These are phyloP conservation scores for Phymorhynchus buccinoides DNA, from an alignment of 1,140 invertebrate species.

Conservation along the genomic window DNA sequence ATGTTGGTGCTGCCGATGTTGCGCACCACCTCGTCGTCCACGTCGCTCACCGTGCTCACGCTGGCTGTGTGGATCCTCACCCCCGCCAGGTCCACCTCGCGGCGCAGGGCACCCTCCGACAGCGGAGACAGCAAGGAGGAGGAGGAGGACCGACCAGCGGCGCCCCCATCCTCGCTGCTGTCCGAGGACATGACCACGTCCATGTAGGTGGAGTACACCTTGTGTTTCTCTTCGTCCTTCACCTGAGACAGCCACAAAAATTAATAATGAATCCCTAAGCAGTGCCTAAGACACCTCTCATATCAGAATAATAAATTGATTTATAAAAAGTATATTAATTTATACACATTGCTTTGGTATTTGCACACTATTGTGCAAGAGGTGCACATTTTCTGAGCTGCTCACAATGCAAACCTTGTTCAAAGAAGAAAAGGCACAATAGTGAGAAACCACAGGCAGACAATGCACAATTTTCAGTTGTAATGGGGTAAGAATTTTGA, in stretches of 20 bases:
- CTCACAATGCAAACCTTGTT: too few species aligned
- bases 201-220: slow-evolving; percentile 47
- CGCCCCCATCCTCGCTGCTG: neutral
- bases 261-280: too few species aligned
- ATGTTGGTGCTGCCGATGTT: slow-evolving; percentile 68
- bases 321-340: too few species aligned
- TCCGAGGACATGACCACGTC: slow-evolving; percentile 40
- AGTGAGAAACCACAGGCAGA: too few species aligned
- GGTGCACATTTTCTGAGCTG: too few species aligned
- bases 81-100: slow-evolving; percentile 43
- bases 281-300: too few species aligned
- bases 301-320: too few species aligned
- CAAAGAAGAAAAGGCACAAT: too few species aligned
- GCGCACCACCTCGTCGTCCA: slow-evolving; percentile 54
- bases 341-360: too few species aligned
- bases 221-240: slow-evolving; percentile 49
- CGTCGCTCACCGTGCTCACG: slow-evolving; percentile 60
- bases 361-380: too few species aligned
- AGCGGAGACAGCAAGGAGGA: slow-evolving; percentile 6
- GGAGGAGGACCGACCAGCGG: neutral
- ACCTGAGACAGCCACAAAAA: slow-evolving; percentile 24
- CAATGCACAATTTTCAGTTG: too few species aligned
- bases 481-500: too few species aligned
- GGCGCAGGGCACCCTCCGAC: neutral
- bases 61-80: slow-evolving; percentile 65